Conservation (phyloP, 2,113 vertebrate genomes). For the Stigmatopora argus region DNA sequence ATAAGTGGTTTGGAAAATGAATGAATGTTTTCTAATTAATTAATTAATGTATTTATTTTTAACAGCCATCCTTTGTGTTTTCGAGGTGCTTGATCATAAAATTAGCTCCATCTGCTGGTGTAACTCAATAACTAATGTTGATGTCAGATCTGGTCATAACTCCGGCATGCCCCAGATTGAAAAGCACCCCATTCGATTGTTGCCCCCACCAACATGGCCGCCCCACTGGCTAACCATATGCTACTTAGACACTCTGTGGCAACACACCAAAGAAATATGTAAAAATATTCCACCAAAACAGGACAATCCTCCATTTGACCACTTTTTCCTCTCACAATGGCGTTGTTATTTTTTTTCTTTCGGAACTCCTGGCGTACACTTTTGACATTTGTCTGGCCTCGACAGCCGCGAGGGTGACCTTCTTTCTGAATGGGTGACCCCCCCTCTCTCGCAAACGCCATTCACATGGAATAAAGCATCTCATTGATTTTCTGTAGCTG, state of each 20-base stretch:
- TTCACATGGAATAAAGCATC: neutral
- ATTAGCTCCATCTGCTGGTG: no score
- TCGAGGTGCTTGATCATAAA: no score
- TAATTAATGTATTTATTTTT: no score
- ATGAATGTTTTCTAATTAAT: no score
- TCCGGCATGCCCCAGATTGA: neutral
- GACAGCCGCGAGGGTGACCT: neutral
- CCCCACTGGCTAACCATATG: neutral
- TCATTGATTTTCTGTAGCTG: conserved; percentile 1
- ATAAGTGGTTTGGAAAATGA: no score
- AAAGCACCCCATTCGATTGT: neutral
- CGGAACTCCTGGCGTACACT: neutral
- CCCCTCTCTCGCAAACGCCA: neutral
- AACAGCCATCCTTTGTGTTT: no score
- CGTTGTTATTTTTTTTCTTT: neutral
- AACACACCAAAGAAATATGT: neutral
- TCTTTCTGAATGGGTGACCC: neutral
- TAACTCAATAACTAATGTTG: no score
- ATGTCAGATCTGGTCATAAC: no score
- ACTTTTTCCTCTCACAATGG: neutral
- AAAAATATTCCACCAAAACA: neutral
- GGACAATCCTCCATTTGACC: neutral
- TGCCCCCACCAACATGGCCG: neutral
- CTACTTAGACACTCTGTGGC: no score
- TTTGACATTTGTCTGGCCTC: neutral